Evolutionary conservation across 2,797 vertebrate species (phyloP).

Genomic region (Taenioides sp.): DNA sequence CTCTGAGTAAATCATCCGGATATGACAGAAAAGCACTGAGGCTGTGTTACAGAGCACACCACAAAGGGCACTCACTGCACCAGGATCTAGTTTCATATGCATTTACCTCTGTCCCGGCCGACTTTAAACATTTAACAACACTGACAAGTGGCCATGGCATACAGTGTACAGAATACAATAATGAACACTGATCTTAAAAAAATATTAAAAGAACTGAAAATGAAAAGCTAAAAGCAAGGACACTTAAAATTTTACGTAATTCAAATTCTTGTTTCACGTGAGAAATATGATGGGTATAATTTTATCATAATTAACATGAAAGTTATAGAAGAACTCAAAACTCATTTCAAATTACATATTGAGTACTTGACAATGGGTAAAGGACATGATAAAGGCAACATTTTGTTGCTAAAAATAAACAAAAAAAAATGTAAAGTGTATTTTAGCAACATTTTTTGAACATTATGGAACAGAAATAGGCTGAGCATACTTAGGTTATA

Average conservation of each 20-base stretch:
- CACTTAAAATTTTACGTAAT: too few relatives aligned
- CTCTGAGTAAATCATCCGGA: slow-evolving; percentile 75
- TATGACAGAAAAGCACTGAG: slow-evolving; percentile 64
- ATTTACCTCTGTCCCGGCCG: slow-evolving; percentile 37
- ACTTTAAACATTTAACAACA: slow-evolving; percentile 30
- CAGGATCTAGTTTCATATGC: slow-evolving; percentile 49
- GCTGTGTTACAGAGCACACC: slow-evolving; percentile 55
- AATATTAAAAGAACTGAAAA: not conserved
- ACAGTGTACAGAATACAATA: not conserved
- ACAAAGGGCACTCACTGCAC: slow-evolving; percentile 66
- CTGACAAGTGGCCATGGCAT: slow-evolving; percentile 13
- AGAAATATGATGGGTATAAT: not conserved
- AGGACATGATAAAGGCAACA: not conserved
- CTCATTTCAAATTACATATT: not conserved
- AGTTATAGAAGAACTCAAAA: too few relatives aligned
- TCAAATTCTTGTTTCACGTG: too few relatives aligned
- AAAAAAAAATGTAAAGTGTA: too few relatives aligned
- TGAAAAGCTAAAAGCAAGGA: not conserved
- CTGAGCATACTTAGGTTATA: not conserved
- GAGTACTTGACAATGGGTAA: not conserved
- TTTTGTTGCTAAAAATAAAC: too few relatives aligned
- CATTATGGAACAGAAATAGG: too few relatives aligned
- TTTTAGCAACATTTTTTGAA: too few relatives aligned
- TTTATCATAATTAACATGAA: not conserved
- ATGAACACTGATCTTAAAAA: not conserved